Evolutionary conservation across 2,888 invertebrate genomes (phyloP), one percentile per base, ranked within the genome.

Genomic region (Leptopilina syphax): DNA sequence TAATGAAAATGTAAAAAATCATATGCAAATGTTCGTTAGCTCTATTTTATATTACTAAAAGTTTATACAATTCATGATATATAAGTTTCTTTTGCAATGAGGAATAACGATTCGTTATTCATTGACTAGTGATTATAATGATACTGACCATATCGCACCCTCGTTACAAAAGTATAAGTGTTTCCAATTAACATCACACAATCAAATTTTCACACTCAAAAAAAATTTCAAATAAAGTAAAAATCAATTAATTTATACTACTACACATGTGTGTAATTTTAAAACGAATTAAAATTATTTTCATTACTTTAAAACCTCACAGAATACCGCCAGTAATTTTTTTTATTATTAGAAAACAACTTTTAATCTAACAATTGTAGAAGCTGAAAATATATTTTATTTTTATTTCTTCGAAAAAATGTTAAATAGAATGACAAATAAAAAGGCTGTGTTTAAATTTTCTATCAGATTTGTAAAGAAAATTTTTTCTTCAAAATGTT

Each of bases 71-170:
- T 65, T 65, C 24, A 77, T 77, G 63, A n/a, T 50, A 77, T 77
- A 77, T 77, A 77, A 77, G 63, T 77, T 77, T 65, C 24, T 63
- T 50, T 24, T 77, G 77, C 63, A 77, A 77, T 77, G 65, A 50
- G 41, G 65, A 77, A 65, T 65, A 77, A 77, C 47, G 47, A n/a
- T 65, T 76, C 41, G 65, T 47, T 77, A 65, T 65, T 77, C 77
- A 77, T 65, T 77, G 65, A 65, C 65, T 77, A 65, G 65, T 77
- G 44, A 47, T 50, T 77, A 77, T 67, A 63, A 65, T 77, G 65
- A 77, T 65, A 77, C 27, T 65, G 63, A 77, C 63, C 65, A 77
- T 77, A 65, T 65, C 63, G 65, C 65, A 77, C 47, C 47, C 27
- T 65, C n/a, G 34, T 77, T 77, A 77, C 50, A 65, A 18, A 47